These are phyloP conservation scores for Lethocerus indicus DNA, from an alignment of 1,140 invertebrate genomes.

Conservation along the genomic window DNA sequence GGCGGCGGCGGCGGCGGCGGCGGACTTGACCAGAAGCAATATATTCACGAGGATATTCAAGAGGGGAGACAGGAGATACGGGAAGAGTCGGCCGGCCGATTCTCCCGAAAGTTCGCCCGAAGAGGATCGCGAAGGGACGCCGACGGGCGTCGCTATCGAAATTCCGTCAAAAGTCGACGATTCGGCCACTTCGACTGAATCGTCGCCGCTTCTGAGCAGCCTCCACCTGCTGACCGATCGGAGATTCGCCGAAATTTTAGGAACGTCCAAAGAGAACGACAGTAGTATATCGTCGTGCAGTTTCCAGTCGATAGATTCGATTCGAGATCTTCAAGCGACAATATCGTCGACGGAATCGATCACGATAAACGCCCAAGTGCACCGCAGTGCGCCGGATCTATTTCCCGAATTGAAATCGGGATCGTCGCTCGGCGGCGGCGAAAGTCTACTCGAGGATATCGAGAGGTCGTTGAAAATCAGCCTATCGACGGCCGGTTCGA, in stretches of 20 bases:
- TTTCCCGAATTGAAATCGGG: constrained; percentile 3
- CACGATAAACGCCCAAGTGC: constrained; percentile 17
- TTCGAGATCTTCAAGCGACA: constrained; percentile 1
- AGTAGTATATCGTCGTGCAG: constrained; percentile 12
- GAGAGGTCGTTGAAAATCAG: constrained; percentile 13
- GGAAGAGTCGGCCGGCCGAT: too few relatives aligned
- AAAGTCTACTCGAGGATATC: constrained; percentile 17
- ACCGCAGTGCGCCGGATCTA: constrained; percentile 6
- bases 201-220: constrained; percentile 16
- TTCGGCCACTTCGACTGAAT: constrained; percentile 12
- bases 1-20: too few relatives aligned
- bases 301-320: constrained; percentile 12
- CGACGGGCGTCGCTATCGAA: too few relatives aligned
- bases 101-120: too few relatives aligned
- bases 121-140: too few relatives aligned
- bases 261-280: constrained; percentile 9
- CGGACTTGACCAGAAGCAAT: too few relatives aligned
- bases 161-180: too few relatives aligned
- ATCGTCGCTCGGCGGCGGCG: constrained; percentile 8
- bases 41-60: too few relatives aligned
- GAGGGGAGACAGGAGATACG: too few relatives aligned
- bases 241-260: constrained; percentile 13
- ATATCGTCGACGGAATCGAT: constrained; percentile 17
- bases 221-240: constrained; percentile 16
- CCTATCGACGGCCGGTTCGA: constrained; percentile 6